phyloP scores from a whole-genome alignment of 2,888 invertebrate species.

The Ophonus ardosiacus region DNA sequence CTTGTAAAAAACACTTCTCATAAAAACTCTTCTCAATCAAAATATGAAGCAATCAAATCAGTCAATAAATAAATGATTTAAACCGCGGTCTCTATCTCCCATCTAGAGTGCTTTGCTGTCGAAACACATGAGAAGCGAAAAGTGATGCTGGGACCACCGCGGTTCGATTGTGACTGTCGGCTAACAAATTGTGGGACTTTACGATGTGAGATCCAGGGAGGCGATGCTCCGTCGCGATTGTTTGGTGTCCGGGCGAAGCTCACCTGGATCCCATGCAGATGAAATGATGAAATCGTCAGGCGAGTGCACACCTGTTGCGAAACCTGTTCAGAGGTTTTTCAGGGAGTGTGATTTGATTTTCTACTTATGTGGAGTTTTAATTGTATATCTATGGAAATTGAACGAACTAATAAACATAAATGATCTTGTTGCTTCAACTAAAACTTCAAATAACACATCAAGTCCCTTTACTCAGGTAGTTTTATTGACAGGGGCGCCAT shows the following conservation, averaged over 20 bases:
- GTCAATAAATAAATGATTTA: background rate
- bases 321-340: constrained; percentile 7
- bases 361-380: background rate
- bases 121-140: constrained; percentile 19
- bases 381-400: too few relatives aligned
- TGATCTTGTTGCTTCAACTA: too few relatives aligned
- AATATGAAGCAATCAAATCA: constrained; percentile 8
- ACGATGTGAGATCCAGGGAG: constrained; percentile 15
- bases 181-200: constrained; percentile 36
- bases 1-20: background rate
- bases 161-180: constrained; percentile 6
- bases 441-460: too few relatives aligned
- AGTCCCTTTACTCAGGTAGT: too few relatives aligned
- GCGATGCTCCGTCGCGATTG: constrained; percentile 18
- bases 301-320: constrained; percentile 43
- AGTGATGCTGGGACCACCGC: constrained; percentile 8
- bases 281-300: constrained; percentile 33
- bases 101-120: constrained; percentile 35
- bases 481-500: too few relatives aligned
- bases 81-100: background rate
- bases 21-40: constrained; percentile 16
- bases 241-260: background rate
- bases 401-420: too few relatives aligned
- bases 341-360: background rate
- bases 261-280: constrained; percentile 38